These are phyloP conservation scores for Megaceryle alcyon DNA, from an alignment of 2,797 vertebrate species.

Conservation along the genomic window DNA sequence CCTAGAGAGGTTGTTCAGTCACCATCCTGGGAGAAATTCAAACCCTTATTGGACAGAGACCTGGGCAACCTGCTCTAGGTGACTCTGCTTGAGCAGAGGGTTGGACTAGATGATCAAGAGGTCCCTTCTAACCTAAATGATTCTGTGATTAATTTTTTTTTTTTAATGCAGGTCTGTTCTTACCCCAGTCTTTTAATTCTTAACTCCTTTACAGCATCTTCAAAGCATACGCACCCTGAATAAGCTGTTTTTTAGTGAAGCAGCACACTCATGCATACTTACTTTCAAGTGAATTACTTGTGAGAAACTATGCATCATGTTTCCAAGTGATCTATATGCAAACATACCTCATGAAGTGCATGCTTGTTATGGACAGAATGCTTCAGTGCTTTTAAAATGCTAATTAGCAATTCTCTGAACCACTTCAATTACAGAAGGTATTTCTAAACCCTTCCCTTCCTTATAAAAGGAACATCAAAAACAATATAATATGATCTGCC, in stretches of 20 bases:
- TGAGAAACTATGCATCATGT: constrained; percentile 47
- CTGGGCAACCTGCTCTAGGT: neutral
- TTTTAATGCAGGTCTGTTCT: neutral
- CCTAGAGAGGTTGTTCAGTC: neutral
- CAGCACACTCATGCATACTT: neutral
- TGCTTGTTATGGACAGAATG: neutral
- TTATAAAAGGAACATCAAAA: constrained; percentile 61
- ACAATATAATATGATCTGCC: constrained; percentile 26
- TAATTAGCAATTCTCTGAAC: constrained; percentile 57
- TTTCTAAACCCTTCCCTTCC: constrained; percentile 50
- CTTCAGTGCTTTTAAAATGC: constrained; percentile 10
- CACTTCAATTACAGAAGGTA: constrained; percentile 60
- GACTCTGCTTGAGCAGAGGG: neutral
- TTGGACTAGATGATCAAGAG: neutral
- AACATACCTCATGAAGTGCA: constrained; percentile 1
- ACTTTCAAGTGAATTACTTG: constrained; percentile 48
- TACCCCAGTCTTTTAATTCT: neutral
- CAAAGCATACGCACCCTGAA: constrained; percentile 6
- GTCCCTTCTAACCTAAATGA: neutral
- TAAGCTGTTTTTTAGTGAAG: neutral
- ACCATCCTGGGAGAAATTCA: neutral
- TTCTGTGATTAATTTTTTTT: neutral
- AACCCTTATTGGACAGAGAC: neutral
- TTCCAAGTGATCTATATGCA: constrained; percentile 29
- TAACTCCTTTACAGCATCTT: constrained; percentile 7